Percentiles rank a stretch among this genome's conserved stretches.
Evolutionary conservation across 2,113 vertebrate species (phyloP).

Genomic region (Eretmochelys imbricata): DNA sequence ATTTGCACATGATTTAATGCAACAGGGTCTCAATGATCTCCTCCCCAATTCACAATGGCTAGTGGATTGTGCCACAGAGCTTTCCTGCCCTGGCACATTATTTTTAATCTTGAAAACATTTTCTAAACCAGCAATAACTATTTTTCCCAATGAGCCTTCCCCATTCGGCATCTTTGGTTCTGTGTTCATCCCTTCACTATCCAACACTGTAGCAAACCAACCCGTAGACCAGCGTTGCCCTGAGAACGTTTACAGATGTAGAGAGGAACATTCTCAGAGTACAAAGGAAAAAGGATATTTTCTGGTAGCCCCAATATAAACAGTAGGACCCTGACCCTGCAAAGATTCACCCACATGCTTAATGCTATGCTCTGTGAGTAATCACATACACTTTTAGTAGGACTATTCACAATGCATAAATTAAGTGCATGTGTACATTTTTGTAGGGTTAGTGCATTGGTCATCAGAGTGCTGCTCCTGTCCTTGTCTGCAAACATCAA

Average conservation of each 20-base stretch:
- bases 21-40: background rate
- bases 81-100: background rate
- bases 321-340: background rate
- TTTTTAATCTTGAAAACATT: background rate
- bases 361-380: background rate
- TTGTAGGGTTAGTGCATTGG: rapidly evolving
- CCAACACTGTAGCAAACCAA: background rate
- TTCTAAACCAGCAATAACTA: background rate
- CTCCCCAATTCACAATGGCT: background rate
- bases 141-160: background rate
- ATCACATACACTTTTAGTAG: background rate
- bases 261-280: background rate
- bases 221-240: background rate
- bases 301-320: background rate
- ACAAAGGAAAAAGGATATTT: background rate
- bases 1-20: rapidly evolving
- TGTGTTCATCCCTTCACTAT: background rate
- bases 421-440: rapidly evolving
- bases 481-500: background rate
- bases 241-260: background rate
- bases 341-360: background rate
- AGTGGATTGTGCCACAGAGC: no score
- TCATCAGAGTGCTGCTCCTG: background rate
- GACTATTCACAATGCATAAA: background rate
- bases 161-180: background rate